Base-by-base conservation (phyloP, 2,797 vertebrate species). In the Etheostoma nigrum region DNA sequence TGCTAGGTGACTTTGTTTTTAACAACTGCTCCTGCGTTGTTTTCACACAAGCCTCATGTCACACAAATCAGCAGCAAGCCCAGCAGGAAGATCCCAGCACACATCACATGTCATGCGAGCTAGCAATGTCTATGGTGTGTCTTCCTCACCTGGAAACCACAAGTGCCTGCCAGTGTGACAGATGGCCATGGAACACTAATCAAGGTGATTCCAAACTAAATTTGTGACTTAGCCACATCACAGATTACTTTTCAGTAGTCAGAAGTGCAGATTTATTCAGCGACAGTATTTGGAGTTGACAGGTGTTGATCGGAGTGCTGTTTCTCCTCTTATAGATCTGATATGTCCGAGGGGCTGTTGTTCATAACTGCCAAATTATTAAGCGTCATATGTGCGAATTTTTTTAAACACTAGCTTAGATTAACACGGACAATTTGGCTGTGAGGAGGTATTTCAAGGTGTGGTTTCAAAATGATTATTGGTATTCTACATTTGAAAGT, bases 81-180 rank as follows among this genome's bases (percentile, higher is more conserved):
- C 86, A 81, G 85, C 88, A 74, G 78, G 85, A 61, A 54, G 2
- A 60, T 54, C 49, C 8, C 72, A 84, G 71, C 79, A 76, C 69
- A 58, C 33, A 6, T 69, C 70, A 13, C 69, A 49, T 55, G 58
- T 67, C 75, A 58, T 6, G 59, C 19, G 14, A 66, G 67, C 66
- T 12, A 42, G 52, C 15, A 10, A 55, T 2, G 63, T 74, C 75
- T 62, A 9, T n/a, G 23, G 65, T 69, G 77, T 58, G 58, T 71
- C 73, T 27, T 67, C 63, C 62, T 86, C 81, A 82, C 85, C 81
- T 79, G 74, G 67, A 87, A 76, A 69, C 70, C 76, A 65, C 63
- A 21, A 66, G 82, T 16, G 69, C 53, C 76, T 79, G 85, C 85
- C 86, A 79, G 72, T 44, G 62, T 90, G 86, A 88, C 90, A 89